Evolutionary conservation across 1,140 invertebrate genomes (phyloP), one percentile per base, ranked within the genome.

Genomic region (Drosophila varians): DNA sequence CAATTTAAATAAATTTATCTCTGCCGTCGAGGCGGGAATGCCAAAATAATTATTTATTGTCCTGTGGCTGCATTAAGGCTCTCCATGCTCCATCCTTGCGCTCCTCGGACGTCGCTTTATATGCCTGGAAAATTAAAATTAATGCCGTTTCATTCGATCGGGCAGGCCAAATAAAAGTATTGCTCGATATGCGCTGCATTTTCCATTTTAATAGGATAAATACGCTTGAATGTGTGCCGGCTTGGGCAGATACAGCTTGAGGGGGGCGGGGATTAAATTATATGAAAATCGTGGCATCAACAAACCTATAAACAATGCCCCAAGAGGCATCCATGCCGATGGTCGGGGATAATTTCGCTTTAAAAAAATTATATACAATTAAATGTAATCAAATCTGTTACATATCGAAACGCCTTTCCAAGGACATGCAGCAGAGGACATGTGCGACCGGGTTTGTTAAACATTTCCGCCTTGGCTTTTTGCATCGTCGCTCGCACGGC

Each of bases 41-140:
- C 57, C 38, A 53, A 48, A 40, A 71, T 62, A 83, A 77, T 78
- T 84, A 66, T 77, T 70, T 74, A 65, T 71, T 61, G 49, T 75
- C 40, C 51, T 60, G 61, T 34, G 69, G 42, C 36, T 31, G 43
- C 19, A 38, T 46, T 45, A 49, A 31, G 43, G 28, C 45, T 21
- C 21, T 21, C 21, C 21, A 54, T 26, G 49, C 43, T n/a, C n/a
- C n/a, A n/a, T n/a, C n/a, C n/a, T n/a, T n/a, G 21, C 40, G 34
- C 34, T 36, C 16, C 9, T 12, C 56, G 19, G 12, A 49, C 14
- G 28, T 7, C 14, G 47, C 53, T 46, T 42, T 23, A 56, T 23
- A 56, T 45, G 40, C 25, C 42, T 25, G 45, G 9, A 42, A 53
- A 47, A 84, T 68, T 76, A 61, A 79, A 69, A 76, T 73, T 56